A percentile compares a stretch with the other conserved stretches of the same genome.
Evolutionary conservation across 2,113 vertebrate genomes (phyloP).

Genomic region (Rafetus swinhoei): DNA sequence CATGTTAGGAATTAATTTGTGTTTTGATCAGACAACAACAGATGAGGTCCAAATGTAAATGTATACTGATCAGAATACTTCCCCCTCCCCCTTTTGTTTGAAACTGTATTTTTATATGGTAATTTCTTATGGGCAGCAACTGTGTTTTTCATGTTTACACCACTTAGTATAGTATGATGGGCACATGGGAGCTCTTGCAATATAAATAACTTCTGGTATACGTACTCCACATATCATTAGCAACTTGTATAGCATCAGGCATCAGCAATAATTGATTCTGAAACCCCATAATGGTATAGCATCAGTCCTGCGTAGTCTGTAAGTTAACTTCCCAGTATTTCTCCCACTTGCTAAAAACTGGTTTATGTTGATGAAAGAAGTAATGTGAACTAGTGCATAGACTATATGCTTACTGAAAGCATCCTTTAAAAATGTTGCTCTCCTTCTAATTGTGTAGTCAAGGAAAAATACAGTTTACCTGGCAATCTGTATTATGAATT

Average conservation of each 20-base stretch:
- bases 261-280: accelerated
- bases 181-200: not conserved
- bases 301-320: not conserved
- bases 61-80: not conserved
- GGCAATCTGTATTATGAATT: not conserved
- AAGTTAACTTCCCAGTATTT: not conserved
- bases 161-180: not conserved
- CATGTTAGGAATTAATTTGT: not conserved
- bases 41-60: not conserved
- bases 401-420: not conserved
- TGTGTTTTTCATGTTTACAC: not conserved
- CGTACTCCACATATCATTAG: not conserved
- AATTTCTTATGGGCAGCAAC: not conserved
- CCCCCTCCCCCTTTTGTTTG: not conserved
- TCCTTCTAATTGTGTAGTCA: not conserved
- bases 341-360: not conserved
- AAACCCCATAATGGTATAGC: not conserved
- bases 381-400: not conserved
- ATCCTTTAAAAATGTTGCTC: not conserved
- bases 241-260: not conserved
- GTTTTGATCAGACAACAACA: not conserved
- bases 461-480: not conserved
- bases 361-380: not conserved
- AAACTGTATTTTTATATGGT: not conserved
- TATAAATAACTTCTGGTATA: accelerated